Conservation (phyloP, 2,113 vertebrate genomes). For the Nycticebus coucang region DNA sequence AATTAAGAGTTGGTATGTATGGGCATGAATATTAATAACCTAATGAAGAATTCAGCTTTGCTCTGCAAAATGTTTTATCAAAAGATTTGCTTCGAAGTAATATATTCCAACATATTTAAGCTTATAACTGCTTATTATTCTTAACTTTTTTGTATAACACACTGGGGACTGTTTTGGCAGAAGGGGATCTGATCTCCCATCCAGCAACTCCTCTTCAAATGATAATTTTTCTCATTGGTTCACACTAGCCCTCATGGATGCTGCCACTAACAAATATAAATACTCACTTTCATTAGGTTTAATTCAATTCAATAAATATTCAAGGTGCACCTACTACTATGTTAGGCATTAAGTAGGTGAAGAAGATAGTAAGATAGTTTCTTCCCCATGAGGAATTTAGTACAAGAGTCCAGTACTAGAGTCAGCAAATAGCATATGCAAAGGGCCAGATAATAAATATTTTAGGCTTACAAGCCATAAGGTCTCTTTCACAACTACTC, state of each 20-base stretch:
- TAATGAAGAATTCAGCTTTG: slow-evolving; percentile 47
- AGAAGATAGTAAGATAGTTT: not conserved
- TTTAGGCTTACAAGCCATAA: slow-evolving; percentile 17
- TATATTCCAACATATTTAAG: slow-evolving; percentile 5
- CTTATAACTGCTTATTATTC: slow-evolving; percentile 14
- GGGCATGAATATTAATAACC: slow-evolving; percentile 43
- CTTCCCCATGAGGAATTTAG: not conserved
- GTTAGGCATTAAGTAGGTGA: not conserved
- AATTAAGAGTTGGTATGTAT: slow-evolving; percentile 43
- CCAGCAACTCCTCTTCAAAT: not conserved
- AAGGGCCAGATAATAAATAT: not conserved
- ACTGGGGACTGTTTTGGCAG: not conserved
- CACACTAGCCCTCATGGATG: not conserved
- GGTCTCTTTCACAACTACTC: not conserved
- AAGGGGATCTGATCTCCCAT: not conserved
- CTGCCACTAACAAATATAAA: not conserved
- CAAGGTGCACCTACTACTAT: not conserved
- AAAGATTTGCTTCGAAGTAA: slow-evolving; percentile 37
- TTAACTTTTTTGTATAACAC: not conserved
- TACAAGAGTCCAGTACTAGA: not conserved
- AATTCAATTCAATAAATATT: slow-evolving; percentile 2
- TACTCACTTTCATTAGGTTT: not conserved
- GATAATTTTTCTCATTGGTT: not conserved
- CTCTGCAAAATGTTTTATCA: slow-evolving; percentile 37
- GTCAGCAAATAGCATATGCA: not conserved